Base-by-base conservation (phyloP, 2,113 vertebrate genomes). In the Takifugu bimaculatus region DNA sequence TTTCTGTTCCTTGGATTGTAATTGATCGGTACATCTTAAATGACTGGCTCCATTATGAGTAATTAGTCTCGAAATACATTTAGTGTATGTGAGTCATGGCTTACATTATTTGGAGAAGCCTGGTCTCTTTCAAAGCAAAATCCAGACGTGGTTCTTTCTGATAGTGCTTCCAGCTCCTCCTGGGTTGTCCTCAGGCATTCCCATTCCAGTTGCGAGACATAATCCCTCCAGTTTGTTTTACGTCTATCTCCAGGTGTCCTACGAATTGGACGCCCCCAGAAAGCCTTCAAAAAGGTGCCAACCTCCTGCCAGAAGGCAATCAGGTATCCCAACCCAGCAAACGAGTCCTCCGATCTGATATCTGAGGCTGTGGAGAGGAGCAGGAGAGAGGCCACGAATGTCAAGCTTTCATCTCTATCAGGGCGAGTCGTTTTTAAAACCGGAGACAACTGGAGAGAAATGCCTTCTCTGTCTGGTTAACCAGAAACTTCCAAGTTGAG, bases 1-100 rank as follows among this genome's bases (percentile, higher is more conserved):
- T 54, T 54, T 72, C 14, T 64, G 50, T 48, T 55, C 27, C 63
- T 80, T 73, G 65, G 63, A 70, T 83, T 62, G 47, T n/a, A 29
- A 62, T 56, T 50, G 48, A 44, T 53, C 25, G 4, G 50, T 26
- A 26, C 0, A 20, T 11, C 50, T 51, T 26, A 4, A 57, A 57
- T 28, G n/a, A 57, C 74, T 67, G 59, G 63, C 68, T 63, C 52
- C 60, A 57, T 43, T 27, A 65, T 63, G 55, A 13, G 20, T 64
- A 59, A 45, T 45, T 13, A 14, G 4, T 14, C 44, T 45, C 14
- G 12, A 15, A 12, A 7, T 52, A 1, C 11, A 49, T 5, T 48
- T n/a, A n/a, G 2, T 27, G 4, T 20, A 42, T 65, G n/a, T 39
- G 35, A 39, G 35, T 39, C 6, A 39, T 39, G 35, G 35, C 4